Percentiles rank a stretch among this genome's conserved stretches.
phyloP scores from a whole-genome alignment of 2,797 vertebrate species.

The Hydrolagus colliei region DNA sequence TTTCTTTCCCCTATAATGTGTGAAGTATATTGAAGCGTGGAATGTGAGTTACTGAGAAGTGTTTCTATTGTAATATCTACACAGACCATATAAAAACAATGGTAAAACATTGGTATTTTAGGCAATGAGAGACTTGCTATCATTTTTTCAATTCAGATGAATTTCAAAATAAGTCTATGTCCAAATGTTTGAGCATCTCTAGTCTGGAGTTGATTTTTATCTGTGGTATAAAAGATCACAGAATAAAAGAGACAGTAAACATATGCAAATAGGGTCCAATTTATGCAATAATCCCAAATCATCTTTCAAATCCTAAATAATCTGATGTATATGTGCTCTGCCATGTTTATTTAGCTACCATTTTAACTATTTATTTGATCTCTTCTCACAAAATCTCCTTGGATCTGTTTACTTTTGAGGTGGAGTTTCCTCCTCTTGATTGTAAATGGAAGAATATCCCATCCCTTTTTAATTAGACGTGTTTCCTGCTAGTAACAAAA shows the following conservation, averaged over 20 bases:
- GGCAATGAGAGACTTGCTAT: background rate
- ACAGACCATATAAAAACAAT: background rate
- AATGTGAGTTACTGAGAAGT: background rate
- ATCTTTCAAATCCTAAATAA: background rate
- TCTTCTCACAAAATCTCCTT: background rate
- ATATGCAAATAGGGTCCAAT: background rate
- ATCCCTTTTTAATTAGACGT: background rate
- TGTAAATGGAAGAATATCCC: background rate
- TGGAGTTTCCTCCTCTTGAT: background rate
- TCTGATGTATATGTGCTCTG: background rate
- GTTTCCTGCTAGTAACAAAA: background rate
- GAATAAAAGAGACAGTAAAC: background rate
- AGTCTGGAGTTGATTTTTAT: background rate
- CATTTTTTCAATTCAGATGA: no score
- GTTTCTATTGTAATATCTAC: no score
- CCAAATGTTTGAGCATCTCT: background rate
- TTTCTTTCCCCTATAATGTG: background rate
- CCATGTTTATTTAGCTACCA: background rate
- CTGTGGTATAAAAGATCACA: constrained; percentile 13
- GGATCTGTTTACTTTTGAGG: background rate
- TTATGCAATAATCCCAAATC: background rate
- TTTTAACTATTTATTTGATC: background rate
- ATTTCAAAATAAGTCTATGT: no score
- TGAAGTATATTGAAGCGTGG: background rate
- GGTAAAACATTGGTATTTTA: background rate